Evolutionary conservation across 2,797 vertebrate genomes (phyloP), one percentile per base, ranked within the genome.

Genomic region (Enteromius trimaculatus): DNA sequence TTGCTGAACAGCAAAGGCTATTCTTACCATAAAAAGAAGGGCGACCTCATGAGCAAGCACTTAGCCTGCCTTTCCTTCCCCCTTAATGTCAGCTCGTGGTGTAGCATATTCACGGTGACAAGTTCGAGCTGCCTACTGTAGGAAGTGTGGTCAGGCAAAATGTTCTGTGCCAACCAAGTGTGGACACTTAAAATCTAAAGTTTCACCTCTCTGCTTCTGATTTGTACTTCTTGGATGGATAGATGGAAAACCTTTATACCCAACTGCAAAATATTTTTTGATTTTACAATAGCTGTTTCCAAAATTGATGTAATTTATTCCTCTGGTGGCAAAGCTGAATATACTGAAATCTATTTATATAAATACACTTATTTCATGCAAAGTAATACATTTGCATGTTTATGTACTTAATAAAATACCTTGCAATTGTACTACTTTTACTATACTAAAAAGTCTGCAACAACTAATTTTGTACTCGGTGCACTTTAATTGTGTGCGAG

Each of bases 1-100:
- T 47, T 77, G 83, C 79, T 76, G 74, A 83, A 70, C 51, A 60
- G 81, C 81, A 70, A 83, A 70, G 75, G 81, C 75, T 83, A 70
- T 83, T 83, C 74, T 83, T 83, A 47, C 65, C 49, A 55, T 55
- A 47, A 78, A 83, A 69, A 76, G 13, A 70, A 74, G 58, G 51
- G 19, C 13, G 75, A 77, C 74, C 81, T 77, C 81, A 83, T 83
- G 81, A 83, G 65, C 81, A 83, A 83, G 81, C 81, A 83, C 81
- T 83, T 77, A 78, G 29, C 65, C 65, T 82, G 34, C 34, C 81
- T 77, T 53, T 69, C 39, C 51, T 49, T 70, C 74, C 65, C 60
- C 42, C 19, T 62, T 70, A 70, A 78, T 60, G 65, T 83, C 53
- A 62, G 65, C 64, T 77, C 16, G 9, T 65, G 53, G 11, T 69